Conservation (phyloP, 2,113 vertebrate genomes). For the Rhizomys pruinosus region DNA sequence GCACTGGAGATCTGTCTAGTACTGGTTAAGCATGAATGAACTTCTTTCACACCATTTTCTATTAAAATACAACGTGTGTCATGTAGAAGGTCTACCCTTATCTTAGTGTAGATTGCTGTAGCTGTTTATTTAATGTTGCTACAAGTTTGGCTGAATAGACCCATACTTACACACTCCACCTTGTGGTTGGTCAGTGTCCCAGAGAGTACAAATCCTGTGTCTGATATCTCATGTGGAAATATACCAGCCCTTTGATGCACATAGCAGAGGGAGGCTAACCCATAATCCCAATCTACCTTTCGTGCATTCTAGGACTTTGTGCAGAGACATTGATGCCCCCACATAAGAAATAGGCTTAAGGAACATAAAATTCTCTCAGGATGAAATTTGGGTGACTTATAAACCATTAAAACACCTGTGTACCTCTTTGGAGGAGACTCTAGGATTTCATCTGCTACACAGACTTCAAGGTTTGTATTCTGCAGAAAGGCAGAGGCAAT, state of each 20-base stretch:
- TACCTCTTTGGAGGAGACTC: background rate
- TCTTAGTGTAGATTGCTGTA: accelerated
- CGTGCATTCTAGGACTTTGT: background rate
- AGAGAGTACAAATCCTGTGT: background rate
- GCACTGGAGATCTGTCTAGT: background rate
- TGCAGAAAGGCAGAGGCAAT: background rate
- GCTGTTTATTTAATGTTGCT: background rate
- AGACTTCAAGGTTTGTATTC: background rate
- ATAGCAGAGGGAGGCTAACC: background rate
- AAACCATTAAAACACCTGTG: accelerated
- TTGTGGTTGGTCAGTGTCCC: background rate
- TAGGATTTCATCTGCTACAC: background rate
- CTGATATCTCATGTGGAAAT: background rate
- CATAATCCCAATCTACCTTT: background rate
- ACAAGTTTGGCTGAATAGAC: background rate
- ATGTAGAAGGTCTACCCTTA: background rate
- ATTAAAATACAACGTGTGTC: background rate
- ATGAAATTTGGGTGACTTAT: background rate
- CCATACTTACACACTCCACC: accelerated
- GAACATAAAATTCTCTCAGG: background rate
- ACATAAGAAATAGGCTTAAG: background rate
- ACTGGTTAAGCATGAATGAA: background rate
- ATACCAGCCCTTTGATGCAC: background rate
- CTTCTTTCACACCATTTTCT: background rate
- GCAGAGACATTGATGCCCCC: background rate